A percentile compares a stretch with the other conserved stretches of the same genome.
Evolutionary conservation across 2,113 vertebrate genomes (phyloP).

Genomic region (Mus spicilegus): DNA sequence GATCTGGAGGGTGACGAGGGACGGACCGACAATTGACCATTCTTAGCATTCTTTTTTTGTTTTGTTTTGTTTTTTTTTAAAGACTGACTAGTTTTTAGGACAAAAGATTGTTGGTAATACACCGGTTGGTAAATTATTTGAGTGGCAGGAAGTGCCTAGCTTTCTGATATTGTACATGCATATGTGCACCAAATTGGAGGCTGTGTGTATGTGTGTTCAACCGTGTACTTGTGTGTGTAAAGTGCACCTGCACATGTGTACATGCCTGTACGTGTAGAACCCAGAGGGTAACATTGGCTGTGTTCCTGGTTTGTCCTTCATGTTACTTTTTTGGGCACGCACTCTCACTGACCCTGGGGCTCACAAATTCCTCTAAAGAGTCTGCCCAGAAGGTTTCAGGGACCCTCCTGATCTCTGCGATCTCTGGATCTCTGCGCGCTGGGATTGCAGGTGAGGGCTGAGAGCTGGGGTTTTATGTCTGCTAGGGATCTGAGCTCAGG

Average conservation of each 20-base stretch:
- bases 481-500: not conserved
- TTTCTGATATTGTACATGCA: not conserved
- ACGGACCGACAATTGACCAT: not conserved
- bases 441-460: not conserved
- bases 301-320: not conserved
- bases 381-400: not conserved
- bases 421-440: not conserved
- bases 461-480: not conserved
- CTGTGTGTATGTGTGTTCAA: not conserved
- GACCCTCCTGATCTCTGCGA: not conserved
- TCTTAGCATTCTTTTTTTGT: constrained; percentile 34
- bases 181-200: not conserved
- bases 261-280: not conserved
- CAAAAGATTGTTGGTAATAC: not conserved
- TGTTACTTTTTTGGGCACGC: not conserved
- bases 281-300: not conserved
- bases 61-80: not conserved
- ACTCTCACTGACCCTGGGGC: not conserved
- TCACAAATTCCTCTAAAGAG: not conserved
- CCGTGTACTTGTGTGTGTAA: not conserved
- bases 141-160: not conserved
- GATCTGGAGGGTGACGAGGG: constrained; percentile 25
- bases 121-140: not conserved
- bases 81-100: not conserved
- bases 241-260: not conserved